These are phyloP conservation scores for Orbicella faveolata DNA, from an alignment of 64 coral and sea anemone genomes.

Conservation along the genomic window DNA sequence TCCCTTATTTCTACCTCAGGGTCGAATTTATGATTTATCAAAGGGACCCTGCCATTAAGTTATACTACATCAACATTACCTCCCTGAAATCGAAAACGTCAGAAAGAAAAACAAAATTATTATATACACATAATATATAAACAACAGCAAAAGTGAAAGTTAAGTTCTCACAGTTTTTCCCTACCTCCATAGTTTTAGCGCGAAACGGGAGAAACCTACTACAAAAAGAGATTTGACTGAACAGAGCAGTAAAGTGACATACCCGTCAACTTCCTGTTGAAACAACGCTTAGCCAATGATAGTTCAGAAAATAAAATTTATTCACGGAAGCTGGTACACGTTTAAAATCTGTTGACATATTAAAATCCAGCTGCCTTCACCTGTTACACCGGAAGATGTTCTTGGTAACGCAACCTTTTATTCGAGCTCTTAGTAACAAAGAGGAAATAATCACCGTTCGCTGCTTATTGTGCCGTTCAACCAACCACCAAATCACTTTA, in stretches of 20 bases:
- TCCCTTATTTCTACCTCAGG: too few species aligned
- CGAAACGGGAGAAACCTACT: neutral
- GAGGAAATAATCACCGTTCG: neutral
- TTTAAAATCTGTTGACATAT: neutral
- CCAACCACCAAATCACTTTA: too few species aligned
- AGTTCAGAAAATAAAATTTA: slow-evolving; percentile 12
- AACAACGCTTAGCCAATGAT: neutral
- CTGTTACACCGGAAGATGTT: neutral
- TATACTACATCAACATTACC: too few species aligned
- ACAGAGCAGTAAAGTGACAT: neutral
- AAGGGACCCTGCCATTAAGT: too few species aligned
- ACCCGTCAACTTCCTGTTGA: slow-evolving; percentile 1
- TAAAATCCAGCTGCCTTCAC: slow-evolving; percentile 28
- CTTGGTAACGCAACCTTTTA: neutral
- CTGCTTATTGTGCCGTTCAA: neutral
- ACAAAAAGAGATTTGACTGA: neutral
- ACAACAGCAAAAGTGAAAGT: neutral
- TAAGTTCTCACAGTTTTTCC: neutral
- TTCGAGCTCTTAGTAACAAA: neutral
- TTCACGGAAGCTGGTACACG: neutral
- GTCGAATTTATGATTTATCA: too few species aligned
- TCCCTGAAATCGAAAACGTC: too few species aligned
- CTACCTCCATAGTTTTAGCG: neutral
- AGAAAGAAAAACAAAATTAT: too few species aligned
- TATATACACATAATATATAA: neutral